phyloP scores from a whole-genome alignment of 2,797 vertebrate species.

The Ammospiza maritima region DNA sequence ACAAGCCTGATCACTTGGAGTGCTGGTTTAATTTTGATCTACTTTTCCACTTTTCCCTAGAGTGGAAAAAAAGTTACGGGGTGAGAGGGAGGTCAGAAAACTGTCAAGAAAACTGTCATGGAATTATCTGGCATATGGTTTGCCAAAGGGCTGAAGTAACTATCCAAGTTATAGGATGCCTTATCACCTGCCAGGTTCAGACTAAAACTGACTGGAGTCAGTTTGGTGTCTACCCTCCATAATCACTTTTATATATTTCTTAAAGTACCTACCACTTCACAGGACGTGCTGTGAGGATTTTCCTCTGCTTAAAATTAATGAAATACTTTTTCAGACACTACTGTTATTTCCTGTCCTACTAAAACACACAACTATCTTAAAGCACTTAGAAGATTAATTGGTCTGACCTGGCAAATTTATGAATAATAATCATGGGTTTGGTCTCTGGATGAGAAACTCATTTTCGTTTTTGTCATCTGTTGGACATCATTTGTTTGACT shows the following conservation, averaged over 20 bases:
- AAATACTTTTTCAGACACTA: conserved; percentile 20
- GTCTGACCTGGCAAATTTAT: conserved; percentile 46
- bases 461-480: conserved; percentile 54
- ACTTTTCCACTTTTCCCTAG: not conserved
- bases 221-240: not conserved
- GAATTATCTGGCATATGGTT: not conserved
- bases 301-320: not conserved
- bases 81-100: not conserved
- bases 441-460: not conserved
- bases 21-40: not conserved
- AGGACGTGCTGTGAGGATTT: not conserved
- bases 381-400: conserved; percentile 31
- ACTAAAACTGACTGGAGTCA: not conserved
- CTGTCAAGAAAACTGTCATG: not conserved
- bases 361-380: not conserved
- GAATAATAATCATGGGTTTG: conserved; percentile 44
- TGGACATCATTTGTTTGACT: conserved; percentile 57
- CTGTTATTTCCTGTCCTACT: conserved; percentile 24
- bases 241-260: not conserved
- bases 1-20: not conserved
- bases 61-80: not conserved
- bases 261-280: not conserved
- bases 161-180: not conserved
- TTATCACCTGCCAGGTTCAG: not conserved
- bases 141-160: not conserved